Percentiles rank a stretch among this genome's conserved stretches.
Evolutionary conservation across 2,113 vertebrate genomes (phyloP).

Genomic region (Chamaetylas fuelleborni): DNA sequence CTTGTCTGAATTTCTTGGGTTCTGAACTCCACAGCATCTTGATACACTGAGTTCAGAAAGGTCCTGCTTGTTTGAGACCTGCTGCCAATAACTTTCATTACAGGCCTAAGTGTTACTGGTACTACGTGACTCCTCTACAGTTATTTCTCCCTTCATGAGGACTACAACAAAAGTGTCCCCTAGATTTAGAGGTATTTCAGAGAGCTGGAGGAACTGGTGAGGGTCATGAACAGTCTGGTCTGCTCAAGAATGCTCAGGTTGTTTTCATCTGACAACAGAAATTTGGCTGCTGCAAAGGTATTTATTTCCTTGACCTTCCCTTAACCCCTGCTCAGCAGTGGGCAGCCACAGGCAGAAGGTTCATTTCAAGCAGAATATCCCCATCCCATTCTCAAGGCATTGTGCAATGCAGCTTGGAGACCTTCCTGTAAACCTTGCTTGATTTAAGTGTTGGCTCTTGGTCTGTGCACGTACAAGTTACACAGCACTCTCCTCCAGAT

Average conservation of each 20-base stretch:
- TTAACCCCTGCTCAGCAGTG: constrained; percentile 24
- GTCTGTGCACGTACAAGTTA: background rate
- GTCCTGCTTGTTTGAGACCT: background rate
- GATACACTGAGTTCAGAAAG: background rate
- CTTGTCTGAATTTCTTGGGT: background rate
- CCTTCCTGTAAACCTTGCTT: background rate
- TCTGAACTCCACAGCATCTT: background rate
- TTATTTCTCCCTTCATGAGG: background rate
- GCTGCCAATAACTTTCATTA: background rate
- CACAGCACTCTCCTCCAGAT: background rate
- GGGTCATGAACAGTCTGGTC: background rate
- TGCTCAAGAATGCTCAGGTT: background rate
- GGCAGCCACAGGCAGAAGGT: background rate
- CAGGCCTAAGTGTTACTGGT: background rate
- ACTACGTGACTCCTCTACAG: background rate
- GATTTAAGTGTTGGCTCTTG: background rate
- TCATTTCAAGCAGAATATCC: background rate
- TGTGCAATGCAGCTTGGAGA: background rate
- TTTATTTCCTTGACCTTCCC: constrained; percentile 39
- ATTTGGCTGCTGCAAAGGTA: background rate
- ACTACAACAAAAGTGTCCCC: background rate
- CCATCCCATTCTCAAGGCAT: background rate
- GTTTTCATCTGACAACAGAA: constrained; percentile 27
- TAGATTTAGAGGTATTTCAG: background rate
- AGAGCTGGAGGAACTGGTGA: background rate